Evolutionary conservation across 2,797 vertebrate genomes (phyloP), one percentile per base, ranked within the genome.

Genomic region (Premnoplex brunnescens): DNA sequence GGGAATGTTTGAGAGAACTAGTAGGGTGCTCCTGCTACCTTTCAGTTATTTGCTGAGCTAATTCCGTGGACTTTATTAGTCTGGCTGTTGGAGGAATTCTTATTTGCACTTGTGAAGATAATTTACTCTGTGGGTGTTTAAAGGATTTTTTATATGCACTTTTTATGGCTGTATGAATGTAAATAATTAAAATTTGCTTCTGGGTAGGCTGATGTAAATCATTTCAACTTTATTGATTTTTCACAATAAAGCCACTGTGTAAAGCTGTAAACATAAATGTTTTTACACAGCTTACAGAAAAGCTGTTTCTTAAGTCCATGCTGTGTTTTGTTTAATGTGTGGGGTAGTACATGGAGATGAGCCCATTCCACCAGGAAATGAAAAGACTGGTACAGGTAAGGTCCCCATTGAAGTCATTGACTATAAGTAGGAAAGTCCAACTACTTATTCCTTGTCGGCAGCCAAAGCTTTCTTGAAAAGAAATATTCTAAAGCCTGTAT

Each of bases 401-500:
- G 32, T 75, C 55, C 23, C 9, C 16, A 21, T 2, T 43, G 44
- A 69, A 77, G 26, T 11, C 59, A 22, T 2, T 62, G 23, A n/a
- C 24, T 51, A 4, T 32, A 23, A 67, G 10, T 34, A 46, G 54
- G 54, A 26, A 80, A 73, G 20, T n/a, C 17, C 27, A 59, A 13
- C 54, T 60, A 32, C 27, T 74, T 58, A 48, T 78, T 79, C 17
- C 68, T 56, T 55, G 37, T 73, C 59, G 37, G 41, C 9, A 71
- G 37, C 41, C 58, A 74, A 39, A 2, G 0, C 91, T 51, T 95
- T 87, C 56, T 52, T 95, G 55, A 46, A 58, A 83, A 62, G 58
- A 77, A 73, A 89, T 91, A 62, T 89, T 97, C 93, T 96, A 78
- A 94, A 93, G 54, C 97, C 97, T 98, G 97, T 44, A 27, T 98